Base-by-base conservation (phyloP, 2,797 vertebrate species). In the Takifugu rubripes region DNA sequence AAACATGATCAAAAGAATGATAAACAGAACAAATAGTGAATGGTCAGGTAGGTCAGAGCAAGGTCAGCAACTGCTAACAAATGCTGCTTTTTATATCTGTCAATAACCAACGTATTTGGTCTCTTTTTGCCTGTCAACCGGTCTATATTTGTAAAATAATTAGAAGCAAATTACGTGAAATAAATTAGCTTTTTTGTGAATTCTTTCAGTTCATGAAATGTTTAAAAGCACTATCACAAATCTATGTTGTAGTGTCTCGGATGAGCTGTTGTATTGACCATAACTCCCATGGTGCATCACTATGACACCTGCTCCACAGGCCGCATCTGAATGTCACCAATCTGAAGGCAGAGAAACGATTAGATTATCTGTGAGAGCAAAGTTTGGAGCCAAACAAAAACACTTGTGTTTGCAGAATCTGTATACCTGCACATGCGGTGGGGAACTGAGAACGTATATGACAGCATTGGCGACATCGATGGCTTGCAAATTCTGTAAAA, bases 251-350 rank as follows among this genome's bases (percentile, higher is more conserved):
- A 10, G 31, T 33, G 31, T 33, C 2, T 33, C 2, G 31, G 16
- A 5, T 40, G 5, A 54, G 26, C 10, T 15, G n/a, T 11, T 57
- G 12, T 15, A 2, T 31, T 11, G 5, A 47, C 12, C 17, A 55
- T 31, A 16, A 8, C 17, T 59, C 54, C 43, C 5, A 17, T 5
- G 16, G 3, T n/a, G 42, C 49, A 40, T 1, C 2, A 2, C 29
- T 94, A 95, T 0, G 52, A 76, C 68, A 88, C 51, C 85, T 95
- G 92, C 78, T 94, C 92, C 6, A 92, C 92, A 50, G 93, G 87
- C 69, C 87, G 82, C 89, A 96, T 91, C 86, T 90, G 91, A 78
- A 96, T 77, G 61, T 96, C 94, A 71, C 92, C 93, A 1, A 96
- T 92, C 94, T 96, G 61, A 40, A 74, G 56, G 44, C 49, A 27